phyloP scores from a whole-genome alignment of 1,140 invertebrate genomes.

The Hycleus phaleratus region DNA sequence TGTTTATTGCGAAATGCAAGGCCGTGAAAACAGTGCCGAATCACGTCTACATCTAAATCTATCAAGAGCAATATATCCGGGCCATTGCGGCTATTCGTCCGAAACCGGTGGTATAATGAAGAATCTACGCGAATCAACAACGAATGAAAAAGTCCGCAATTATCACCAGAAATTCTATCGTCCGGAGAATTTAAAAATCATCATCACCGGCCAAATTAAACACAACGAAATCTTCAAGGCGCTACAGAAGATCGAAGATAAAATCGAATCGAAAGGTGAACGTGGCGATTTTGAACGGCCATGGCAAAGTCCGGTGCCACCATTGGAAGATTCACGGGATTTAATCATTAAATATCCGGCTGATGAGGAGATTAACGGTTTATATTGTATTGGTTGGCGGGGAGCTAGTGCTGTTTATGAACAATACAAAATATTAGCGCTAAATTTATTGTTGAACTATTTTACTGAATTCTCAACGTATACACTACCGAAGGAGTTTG shows the following conservation, averaged over 20 bases:
- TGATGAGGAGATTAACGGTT: conserved; percentile 78
- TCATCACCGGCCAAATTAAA: conserved; percentile 75
- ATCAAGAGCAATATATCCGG: conserved; percentile 65
- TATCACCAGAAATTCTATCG: conserved; percentile 85
- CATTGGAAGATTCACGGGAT: conserved; percentile 47
- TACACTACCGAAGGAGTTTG: conserved; percentile 75
- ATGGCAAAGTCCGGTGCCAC: conserved; percentile 66
- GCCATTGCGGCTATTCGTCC: conserved; percentile 74
- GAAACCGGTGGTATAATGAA: conserved; percentile 76
- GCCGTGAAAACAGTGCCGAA: conserved; percentile 72
- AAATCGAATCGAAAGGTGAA: conserved; percentile 55
- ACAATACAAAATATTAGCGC: conserved; percentile 52
- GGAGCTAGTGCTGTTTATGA: conserved; percentile 62
- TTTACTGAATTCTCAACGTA: conserved; percentile 76
- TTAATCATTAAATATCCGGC: conserved; percentile 62
- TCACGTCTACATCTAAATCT: conserved; percentile 55
- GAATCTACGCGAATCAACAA: conserved; percentile 74
- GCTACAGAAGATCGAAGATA: conserved; percentile 65
- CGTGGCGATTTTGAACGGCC: conserved; percentile 58
- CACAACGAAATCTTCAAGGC: conserved; percentile 68
- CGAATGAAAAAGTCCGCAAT: conserved; percentile 68
- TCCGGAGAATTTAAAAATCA: conserved; percentile 80
- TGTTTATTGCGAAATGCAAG: conserved; percentile 92
- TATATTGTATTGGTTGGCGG: conserved; percentile 73
- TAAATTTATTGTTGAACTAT: conserved; percentile 72